Evolutionary conservation across 2,797 vertebrate species (phyloP), one percentile per base, ranked within the genome.

Genomic region (Sebastes variabilis): DNA sequence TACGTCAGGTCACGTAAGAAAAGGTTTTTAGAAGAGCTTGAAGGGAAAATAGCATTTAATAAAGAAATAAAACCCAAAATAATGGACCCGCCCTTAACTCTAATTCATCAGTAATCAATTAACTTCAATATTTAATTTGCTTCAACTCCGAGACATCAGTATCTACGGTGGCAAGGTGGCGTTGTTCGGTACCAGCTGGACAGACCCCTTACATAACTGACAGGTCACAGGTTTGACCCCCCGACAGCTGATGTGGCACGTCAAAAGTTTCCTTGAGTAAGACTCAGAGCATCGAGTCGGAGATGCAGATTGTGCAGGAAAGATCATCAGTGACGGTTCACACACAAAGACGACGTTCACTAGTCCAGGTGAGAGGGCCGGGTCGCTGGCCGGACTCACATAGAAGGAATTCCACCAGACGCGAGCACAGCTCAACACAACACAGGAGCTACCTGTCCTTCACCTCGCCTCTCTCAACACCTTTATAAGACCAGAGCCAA

Each of bases 281-380:
- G 76, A 42, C 2, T 42, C 25, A 1, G 27, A 72, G 60, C 59
- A 67, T 75, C 64, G n/a, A 10, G 42, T n/a, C 46, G 1, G 59
- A 32, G 14, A n/a, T 14, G 18, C 36, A 36, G 36, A 36, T 36
- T 36, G 36, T 38, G 36, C 36, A 38, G 36, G 36, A 38, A 36
- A 36, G 36, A 36, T 36, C 36, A 36, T 0, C 36, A 0, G 36
- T 36, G 36, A 38, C 27, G 14, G 18, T 55, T 61, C 34, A 36
- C 52, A 54, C 27, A 90, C 84, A 85, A 82, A 87, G 82, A 56
- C 34, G 1, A 27, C 36, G 49, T 88, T 84, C 79, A 85, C n/a
- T 0, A 16, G 56, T 29, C 49, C 85, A 81, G 86, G 70, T 86
- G 77, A 86, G 76, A 30, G 49, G 7, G 54, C 25, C 20, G n/a